A percentile compares a stretch with the other conserved stretches of the same genome.
Evolutionary conservation across 2,888 invertebrate species (phyloP).

Genomic region (Lomographa bimaculata): DNA sequence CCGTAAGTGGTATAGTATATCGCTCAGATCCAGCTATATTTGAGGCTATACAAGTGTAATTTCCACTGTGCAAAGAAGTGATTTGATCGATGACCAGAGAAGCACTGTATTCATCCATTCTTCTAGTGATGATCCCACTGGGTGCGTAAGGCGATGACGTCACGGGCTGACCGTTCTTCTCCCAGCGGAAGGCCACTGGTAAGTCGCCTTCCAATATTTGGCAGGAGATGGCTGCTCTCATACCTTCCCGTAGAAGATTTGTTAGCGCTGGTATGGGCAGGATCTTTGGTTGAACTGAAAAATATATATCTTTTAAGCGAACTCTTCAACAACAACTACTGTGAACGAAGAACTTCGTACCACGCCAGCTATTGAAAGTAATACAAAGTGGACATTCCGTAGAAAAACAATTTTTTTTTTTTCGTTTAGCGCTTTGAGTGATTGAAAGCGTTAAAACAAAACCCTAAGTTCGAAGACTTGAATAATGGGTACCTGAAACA

Average conservation of each 20-base stretch:
- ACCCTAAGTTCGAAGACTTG: too few species aligned
- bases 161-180: conserved; percentile 92
- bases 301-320: conserved; percentile 16
- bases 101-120: conserved; percentile 93
- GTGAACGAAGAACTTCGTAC: too few species aligned
- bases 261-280: conserved; percentile 93
- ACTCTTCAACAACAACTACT: too few species aligned
- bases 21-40: conserved; percentile 92
- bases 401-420: too few species aligned
- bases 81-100: conserved; percentile 94
- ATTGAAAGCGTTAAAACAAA: too few species aligned
- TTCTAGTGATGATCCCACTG: conserved; percentile 73
- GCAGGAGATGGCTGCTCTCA: conserved; percentile 95
- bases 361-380: too few species aligned
- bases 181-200: conserved; percentile 96
- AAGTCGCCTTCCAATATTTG: conserved; percentile 96
- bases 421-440: too few species aligned
- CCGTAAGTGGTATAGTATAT: conserved; percentile 91
- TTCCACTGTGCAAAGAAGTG: conserved; percentile 93
- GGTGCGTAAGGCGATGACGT: conserved; percentile 84
- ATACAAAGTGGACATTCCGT: too few species aligned
- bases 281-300: conserved; percentile 91
- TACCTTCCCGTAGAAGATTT: conserved; percentile 91
- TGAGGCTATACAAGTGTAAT: conserved; percentile 95
- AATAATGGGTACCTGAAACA: too few species aligned